phyloP scores from a whole-genome alignment of 2,888 invertebrate genomes.

The Cheilosia vernalis region DNA sequence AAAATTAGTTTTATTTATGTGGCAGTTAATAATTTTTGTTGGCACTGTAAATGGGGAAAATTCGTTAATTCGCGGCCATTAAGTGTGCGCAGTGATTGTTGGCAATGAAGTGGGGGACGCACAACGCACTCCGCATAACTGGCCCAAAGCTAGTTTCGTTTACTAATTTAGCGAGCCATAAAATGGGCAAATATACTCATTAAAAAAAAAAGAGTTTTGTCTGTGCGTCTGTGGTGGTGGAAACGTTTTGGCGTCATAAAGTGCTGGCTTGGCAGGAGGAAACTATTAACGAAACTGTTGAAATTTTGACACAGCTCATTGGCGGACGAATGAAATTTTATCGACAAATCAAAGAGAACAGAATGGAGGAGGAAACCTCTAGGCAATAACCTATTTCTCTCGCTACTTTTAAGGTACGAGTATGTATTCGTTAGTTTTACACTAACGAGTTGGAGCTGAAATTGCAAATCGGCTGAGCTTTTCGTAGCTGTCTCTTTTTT shows the following conservation, averaged over 20 bases:
- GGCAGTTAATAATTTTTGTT: conserved; percentile 49
- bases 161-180: conserved; percentile 60
- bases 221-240: conserved; percentile 2
- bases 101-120: conserved; percentile 1
- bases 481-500: no score
- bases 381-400: no score
- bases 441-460: no score
- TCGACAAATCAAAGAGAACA: no score
- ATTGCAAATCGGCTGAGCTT: no score
- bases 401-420: no score
- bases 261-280: no score
- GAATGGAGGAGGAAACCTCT: no score
- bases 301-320: neutral
- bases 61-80: conserved; percentile 28
- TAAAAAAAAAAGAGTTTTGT: conserved; percentile 42
- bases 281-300: neutral
- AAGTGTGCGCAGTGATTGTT: conserved; percentile 2
- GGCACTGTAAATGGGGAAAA: neutral
- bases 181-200: conserved; percentile 40
- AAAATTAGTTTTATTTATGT: conserved; percentile 56
- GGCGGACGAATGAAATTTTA: neutral
- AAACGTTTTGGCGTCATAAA: no score
- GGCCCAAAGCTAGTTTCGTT: conserved; percentile 24
- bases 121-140: neutral
- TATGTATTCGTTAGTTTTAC: no score